phyloP scores from a whole-genome alignment of 30 jellyfish, hydroid and myxozoan species.

The Rhopilema esculentum region DNA sequence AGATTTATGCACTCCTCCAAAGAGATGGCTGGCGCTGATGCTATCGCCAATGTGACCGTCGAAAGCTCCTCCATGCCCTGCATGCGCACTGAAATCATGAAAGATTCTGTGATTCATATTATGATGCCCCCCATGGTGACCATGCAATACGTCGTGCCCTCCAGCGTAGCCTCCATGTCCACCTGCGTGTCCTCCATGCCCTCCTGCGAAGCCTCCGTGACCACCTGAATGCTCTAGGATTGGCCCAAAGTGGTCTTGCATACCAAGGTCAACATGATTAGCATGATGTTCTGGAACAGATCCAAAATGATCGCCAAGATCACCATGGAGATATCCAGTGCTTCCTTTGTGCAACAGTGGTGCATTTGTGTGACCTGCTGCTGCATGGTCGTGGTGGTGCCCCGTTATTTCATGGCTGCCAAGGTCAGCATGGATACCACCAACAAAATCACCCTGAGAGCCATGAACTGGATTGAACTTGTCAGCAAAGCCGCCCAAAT shows the following conservation, averaged over 20 bases:
- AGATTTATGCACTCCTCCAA: slow-evolving; percentile 67
- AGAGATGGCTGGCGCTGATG: slow-evolving; percentile 30
- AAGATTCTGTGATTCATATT: not conserved
- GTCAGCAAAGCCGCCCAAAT: slow-evolving; percentile 68
- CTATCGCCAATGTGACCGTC: slow-evolving; percentile 58
- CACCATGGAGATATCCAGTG: slow-evolving; percentile 25
- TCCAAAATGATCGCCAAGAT: slow-evolving; percentile 71
- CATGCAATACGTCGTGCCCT: not conserved
- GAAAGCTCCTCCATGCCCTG: slow-evolving; percentile 42
- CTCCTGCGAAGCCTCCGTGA: slow-evolving; percentile 16
- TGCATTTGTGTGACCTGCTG: slow-evolving; percentile 35
- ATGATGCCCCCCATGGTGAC: not conserved
- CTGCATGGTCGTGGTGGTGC: slow-evolving; percentile 50
- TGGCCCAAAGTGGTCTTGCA: slow-evolving; percentile 73
- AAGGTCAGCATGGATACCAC: slow-evolving; percentile 79
- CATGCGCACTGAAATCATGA: slow-evolving; percentile 21
- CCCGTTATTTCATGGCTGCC: slow-evolving; percentile 63
- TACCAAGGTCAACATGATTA: slow-evolving; percentile 25
- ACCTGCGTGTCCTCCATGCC: slow-evolving; percentile 17
- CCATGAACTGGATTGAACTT: slow-evolving; percentile 37
- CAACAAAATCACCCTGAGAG: slow-evolving; percentile 61
- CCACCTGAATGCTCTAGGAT: slow-evolving; percentile 37
- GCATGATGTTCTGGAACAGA: slow-evolving; percentile 6
- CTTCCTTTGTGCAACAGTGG: slow-evolving; percentile 16
- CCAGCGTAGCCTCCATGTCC: slow-evolving; percentile 16